Percentiles rank a stretch among this genome's conserved stretches.
Conservation (phyloP, 2,797 vertebrate genomes). For the Sebastes trivittatus region DNA sequence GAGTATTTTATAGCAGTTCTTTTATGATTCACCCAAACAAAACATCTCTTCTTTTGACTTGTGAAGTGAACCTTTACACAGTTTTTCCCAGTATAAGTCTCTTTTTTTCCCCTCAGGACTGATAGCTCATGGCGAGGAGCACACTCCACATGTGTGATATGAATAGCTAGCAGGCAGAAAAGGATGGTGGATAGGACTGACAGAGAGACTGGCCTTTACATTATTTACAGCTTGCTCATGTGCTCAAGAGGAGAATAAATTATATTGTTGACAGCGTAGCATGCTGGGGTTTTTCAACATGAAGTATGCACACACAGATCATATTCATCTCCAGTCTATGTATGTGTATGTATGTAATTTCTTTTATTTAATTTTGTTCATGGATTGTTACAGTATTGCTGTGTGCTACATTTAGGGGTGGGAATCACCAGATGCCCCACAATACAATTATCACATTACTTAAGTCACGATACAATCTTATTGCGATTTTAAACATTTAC, state of each 20-base stretch:
- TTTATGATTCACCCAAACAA: slow-evolving; percentile 4
- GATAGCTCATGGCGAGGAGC: background rate
- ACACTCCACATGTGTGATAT: slow-evolving; percentile 11
- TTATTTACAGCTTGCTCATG: slow-evolving; percentile 34
- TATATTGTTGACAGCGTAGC: background rate
- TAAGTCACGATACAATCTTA: background rate
- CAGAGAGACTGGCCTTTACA: background rate
- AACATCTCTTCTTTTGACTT: background rate
- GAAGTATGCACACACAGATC: background rate
- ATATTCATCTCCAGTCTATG: background rate
- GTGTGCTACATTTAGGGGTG: background rate
- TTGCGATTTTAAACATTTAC: background rate
- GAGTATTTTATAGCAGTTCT: background rate
- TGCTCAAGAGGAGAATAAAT: background rate
- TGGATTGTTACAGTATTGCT: background rate
- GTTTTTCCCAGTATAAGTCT: background rate
- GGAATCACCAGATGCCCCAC: no score
- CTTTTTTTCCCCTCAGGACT: background rate
- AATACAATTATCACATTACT: background rate
- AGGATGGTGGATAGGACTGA: background rate
- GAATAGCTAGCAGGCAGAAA: slow-evolving; percentile 19
- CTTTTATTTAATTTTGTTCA: background rate
- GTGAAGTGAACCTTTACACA: slow-evolving; percentile 15
- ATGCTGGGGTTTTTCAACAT: background rate
- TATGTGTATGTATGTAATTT: background rate